Percentiles rank a stretch among this genome's conserved stretches.
These are phyloP conservation scores for Anser brachyrhynchus DNA, from an alignment of 2,113 vertebrate genomes.

Conservation along the genomic window DNA sequence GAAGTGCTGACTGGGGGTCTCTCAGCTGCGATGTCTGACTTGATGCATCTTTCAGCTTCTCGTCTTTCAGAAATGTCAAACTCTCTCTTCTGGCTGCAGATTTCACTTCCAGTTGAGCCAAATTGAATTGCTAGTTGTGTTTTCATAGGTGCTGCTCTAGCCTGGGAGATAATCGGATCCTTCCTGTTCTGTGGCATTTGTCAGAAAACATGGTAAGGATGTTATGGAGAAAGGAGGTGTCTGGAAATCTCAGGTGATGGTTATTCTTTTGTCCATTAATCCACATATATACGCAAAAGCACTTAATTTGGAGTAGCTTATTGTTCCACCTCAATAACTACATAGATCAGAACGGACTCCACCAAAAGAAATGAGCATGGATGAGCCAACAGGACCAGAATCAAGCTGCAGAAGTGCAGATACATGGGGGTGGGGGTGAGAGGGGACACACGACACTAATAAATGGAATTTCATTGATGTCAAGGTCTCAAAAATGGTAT, in stretches of 20 bases:
- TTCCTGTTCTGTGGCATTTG: not conserved
- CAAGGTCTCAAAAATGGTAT: not conserved
- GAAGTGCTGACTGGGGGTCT: not conserved
- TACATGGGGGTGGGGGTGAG: not conserved
- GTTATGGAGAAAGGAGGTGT: not conserved
- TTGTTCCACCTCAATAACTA: not conserved
- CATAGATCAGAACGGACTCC: fast-evolving
- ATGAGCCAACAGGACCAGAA: fast-evolving
- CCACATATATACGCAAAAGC: fast-evolving
- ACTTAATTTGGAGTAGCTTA: not conserved
- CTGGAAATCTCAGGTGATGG: not conserved
- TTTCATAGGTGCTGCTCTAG: not conserved
- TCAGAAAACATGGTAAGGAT: not conserved
- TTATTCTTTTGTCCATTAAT: not conserved
- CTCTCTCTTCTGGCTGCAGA: too few relatives aligned
- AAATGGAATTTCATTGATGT: not conserved
- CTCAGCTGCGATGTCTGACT: not conserved
- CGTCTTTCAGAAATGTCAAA: not conserved
- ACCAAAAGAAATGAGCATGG: not conserved
- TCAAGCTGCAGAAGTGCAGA: not conserved
- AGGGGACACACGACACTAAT: not conserved
- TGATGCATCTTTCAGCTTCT: not conserved
- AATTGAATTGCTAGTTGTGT: not conserved
- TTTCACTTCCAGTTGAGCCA: not conserved
- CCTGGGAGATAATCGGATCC: not conserved